Evolutionary conservation across 2,888 invertebrate genomes (phyloP), one percentile per base, ranked within the genome.

Genomic region (Iphiclides podalirius): DNA sequence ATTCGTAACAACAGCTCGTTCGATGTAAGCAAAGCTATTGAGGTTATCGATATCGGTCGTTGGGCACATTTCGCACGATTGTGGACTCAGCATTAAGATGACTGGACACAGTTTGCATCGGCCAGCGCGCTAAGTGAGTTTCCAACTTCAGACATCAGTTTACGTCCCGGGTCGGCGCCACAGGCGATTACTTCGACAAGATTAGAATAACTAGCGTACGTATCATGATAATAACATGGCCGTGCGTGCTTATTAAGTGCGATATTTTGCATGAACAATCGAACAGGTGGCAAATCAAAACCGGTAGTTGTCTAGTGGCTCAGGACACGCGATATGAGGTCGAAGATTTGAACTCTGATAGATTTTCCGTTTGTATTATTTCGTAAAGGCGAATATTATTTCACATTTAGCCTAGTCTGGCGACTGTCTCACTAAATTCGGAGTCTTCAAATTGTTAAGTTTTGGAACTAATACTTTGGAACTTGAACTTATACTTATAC

Each of bases 61-160:
- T 13, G 33, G 20, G 42, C 9, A 11, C 28, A 39, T 23, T 43
- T 23, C 43, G 38, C 48, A 39, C 49, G 44, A 50, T 20, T 35
- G 16, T 44, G 38, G 14, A 50, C 49, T 38, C 23, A 39, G 16
- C 23, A 33, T 31, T 33, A 3, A 33, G 33, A 23, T 11, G 14
- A 33, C 20, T 43, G 33, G 26, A 35, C 12, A 14, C 35, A 44
- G 43, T 49, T 49, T 34, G 38, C 43, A 39, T 43, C 23, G 33
- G 20, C 42, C 4, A 16, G 53, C 57, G 60, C 60, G 61, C 68
- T 58, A 57, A 66, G 61, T 67, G 64, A 65, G 66, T 62, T 67
- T 60, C 52, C 52, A 54, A 47, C 20, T 38, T 60, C 58, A 60
- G 50, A 58, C 66, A 68, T 70, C 52, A 44, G 55, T 44, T 48